Evolutionary conservation across 2,888 invertebrate species (phyloP).

Genomic region (Meteorus cinctellus): DNA sequence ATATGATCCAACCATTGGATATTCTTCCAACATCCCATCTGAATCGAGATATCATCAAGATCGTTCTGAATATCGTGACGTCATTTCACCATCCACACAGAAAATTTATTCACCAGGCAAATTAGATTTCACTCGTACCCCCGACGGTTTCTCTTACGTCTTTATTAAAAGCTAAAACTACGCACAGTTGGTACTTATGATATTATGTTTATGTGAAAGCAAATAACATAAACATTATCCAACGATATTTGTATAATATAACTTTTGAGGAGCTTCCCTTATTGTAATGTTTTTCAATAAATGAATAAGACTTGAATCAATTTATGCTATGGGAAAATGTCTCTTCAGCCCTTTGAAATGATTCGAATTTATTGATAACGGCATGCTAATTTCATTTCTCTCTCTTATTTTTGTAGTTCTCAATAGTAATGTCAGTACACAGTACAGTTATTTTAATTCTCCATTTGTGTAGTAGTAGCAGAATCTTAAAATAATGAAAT

Average conservation of each 20-base stretch:
- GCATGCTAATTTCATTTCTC: not conserved
- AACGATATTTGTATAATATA: not conserved
- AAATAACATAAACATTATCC: not conserved
- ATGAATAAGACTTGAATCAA: not conserved
- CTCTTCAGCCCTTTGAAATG: not conserved
- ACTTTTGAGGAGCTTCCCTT: not conserved
- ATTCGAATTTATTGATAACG: not conserved
- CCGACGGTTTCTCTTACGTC: conserved; percentile 90
- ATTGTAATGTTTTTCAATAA: conserved; percentile 26
- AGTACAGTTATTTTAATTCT: not conserved
- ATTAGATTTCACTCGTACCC: conserved; percentile 88
- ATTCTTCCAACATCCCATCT: conserved; percentile 65
- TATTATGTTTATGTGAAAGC: not conserved
- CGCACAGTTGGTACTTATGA: not conserved
- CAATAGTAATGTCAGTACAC: not conserved
- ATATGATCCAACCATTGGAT: conserved; percentile 59
- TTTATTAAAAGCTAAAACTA: conserved; percentile 80
- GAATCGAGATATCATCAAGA: conserved; percentile 56
- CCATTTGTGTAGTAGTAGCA: not conserved
- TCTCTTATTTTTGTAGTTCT: not conserved
- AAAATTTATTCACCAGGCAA: conserved; percentile 90
- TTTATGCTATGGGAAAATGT: not conserved
- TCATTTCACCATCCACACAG: conserved; percentile 82
- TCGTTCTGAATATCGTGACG: conserved; percentile 76
- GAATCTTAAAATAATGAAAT: not conserved